Conservation (phyloP, 2,888 invertebrate genomes). For the Cantharis lateralis region DNA sequence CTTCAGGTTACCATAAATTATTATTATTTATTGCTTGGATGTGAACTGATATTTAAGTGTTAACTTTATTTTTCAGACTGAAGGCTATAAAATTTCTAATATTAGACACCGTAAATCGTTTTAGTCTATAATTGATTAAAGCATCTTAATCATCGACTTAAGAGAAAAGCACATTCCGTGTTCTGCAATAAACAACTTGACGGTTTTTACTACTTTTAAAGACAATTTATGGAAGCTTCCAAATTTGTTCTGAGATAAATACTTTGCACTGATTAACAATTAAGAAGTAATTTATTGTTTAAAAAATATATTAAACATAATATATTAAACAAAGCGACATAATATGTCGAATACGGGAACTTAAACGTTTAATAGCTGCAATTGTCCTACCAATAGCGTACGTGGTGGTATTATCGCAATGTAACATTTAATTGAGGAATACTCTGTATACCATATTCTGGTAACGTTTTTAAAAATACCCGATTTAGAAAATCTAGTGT, state of each 20-base stretch:
- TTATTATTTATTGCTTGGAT: not conserved
- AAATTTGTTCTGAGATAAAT: conserved; percentile 5
- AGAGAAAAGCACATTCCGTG: conserved; percentile 23
- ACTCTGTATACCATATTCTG: too few relatives aligned
- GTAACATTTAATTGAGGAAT: too few relatives aligned
- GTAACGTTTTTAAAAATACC: too few relatives aligned
- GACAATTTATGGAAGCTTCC: conserved; percentile 22
- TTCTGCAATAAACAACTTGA: conserved; percentile 24
- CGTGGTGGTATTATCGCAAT: too few relatives aligned
- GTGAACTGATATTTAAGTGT: not conserved
- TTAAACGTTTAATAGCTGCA: too few relatives aligned
- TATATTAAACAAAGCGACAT: not conserved
- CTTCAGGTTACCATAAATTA: not conserved
- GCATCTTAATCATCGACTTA: conserved; percentile 27
- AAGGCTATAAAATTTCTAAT: not conserved
- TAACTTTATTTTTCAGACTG: not conserved
- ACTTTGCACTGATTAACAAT: not conserved
- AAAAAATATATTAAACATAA: not conserved
- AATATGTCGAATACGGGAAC: not conserved
- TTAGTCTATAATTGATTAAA: conserved; percentile 18
- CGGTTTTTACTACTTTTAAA: conserved; percentile 15
- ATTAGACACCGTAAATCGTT: not conserved
- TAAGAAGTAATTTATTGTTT: not conserved
- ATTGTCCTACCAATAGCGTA: too few relatives aligned
- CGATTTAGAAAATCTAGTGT: too few relatives aligned